Evolutionary conservation across 37 sponge, comb jelly and placozoan genomes (phyloP).

Genomic region (Haliclona indistincta): DNA sequence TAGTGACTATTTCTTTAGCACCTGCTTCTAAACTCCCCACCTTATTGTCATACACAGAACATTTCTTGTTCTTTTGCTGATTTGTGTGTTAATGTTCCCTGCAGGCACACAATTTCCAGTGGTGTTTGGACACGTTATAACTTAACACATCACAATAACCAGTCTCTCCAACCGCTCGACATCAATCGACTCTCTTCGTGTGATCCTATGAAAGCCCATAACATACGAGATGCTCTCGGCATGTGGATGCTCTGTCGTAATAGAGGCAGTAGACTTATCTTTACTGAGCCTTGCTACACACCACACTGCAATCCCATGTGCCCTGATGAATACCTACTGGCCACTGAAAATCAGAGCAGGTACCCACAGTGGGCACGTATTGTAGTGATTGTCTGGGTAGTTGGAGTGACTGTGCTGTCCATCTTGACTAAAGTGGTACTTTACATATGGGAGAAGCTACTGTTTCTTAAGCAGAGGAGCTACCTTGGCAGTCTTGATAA

Average conservation of each 20-base stretch:
- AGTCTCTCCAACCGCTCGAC: too few relatives aligned
- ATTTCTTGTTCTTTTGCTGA: too few relatives aligned
- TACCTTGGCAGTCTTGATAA: background rate
- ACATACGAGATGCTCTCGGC: conserved; percentile 39
- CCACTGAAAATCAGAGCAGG: background rate
- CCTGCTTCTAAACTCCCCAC: too few relatives aligned
- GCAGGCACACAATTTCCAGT: too few relatives aligned
- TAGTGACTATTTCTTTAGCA: too few relatives aligned
- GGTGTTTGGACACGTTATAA: too few relatives aligned
- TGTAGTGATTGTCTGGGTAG: background rate
- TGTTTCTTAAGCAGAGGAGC: background rate
- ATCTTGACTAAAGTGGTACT: background rate
- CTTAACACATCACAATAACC: too few relatives aligned
- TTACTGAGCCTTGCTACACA: conserved; percentile 53
- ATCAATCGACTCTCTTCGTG: too few relatives aligned
- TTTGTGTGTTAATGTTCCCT: too few relatives aligned
- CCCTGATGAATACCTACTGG: conserved; percentile 47
- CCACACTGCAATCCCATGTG: conserved; percentile 61
- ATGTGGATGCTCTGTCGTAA: conserved; percentile 10
- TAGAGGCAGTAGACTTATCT: background rate
- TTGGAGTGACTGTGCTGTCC: conserved; percentile 2
- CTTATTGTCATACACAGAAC: too few relatives aligned
- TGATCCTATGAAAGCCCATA: background rate
- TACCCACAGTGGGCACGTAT: conserved; percentile 18
- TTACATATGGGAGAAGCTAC: background rate